Conservation (phyloP, 35 echinoderm and acorn worm species). For the Apostichopus japonicus region DNA sequence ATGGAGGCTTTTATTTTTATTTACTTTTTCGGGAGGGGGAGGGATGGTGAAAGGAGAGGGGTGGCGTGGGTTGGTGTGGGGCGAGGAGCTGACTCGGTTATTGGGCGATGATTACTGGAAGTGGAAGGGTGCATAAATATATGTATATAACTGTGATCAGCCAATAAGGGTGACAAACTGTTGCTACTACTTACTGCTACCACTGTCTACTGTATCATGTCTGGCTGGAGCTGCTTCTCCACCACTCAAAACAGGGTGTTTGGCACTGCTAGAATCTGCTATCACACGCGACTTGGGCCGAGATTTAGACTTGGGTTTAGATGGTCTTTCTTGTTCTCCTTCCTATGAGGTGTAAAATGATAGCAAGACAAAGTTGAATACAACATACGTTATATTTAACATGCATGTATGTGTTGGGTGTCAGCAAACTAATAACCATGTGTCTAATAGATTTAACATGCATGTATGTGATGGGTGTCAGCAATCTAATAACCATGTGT, state of each 20-base stretch:
- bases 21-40: too few species aligned
- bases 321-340: constrained; percentile 11
- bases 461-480: too few species aligned
- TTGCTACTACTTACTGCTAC: not conserved
- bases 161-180: not conserved
- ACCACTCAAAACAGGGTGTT: constrained; percentile 30
- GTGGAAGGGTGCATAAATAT: too few species aligned
- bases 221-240: not conserved
- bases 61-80: too few species aligned
- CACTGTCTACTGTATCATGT: constrained; percentile 1
- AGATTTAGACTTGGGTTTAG: constrained; percentile 66
- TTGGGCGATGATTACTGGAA: too few species aligned
- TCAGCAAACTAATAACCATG: too few species aligned
- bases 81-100: too few species aligned
- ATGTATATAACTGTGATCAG: not conserved
- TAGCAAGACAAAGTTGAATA: not conserved
- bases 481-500: too few species aligned
- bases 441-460: too few species aligned
- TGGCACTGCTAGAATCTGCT: constrained; percentile 23
- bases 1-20: too few species aligned
- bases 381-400: not conserved
- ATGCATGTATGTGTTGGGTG: too few species aligned
- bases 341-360: not conserved
- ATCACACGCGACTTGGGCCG: constrained; percentile 62
- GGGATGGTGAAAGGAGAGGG: too few species aligned